Evolutionary conservation across 2,113 vertebrate genomes (phyloP).

Genomic region (Telmatochromis bifrenatus): DNA sequence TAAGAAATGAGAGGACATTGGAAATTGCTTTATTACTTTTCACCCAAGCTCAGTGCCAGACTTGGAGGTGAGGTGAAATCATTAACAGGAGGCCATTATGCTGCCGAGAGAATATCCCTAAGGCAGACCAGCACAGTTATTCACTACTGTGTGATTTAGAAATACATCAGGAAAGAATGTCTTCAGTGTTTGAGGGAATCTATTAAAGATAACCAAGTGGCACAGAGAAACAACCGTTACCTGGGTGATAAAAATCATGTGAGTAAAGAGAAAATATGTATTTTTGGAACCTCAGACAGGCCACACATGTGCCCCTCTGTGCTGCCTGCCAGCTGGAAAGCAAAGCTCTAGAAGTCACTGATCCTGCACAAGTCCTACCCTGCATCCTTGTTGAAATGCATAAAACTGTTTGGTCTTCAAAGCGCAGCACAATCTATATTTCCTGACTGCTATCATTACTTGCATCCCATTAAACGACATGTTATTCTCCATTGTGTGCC

Average conservation of each 20-base stretch:
- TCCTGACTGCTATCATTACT: not conserved
- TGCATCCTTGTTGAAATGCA: not conserved
- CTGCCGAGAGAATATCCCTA: not conserved
- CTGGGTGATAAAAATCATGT: not conserved
- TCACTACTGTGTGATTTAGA: not conserved
- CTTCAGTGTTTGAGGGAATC: not conserved
- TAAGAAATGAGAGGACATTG: not conserved
- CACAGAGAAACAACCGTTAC: not conserved
- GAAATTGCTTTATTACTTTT: constrained; percentile 26
- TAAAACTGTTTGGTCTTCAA: not conserved
- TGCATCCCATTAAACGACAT: not conserved
- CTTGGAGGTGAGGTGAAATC: not conserved
- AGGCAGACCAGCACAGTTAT: not conserved
- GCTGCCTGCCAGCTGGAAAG: not conserved
- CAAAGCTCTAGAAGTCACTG: not conserved
- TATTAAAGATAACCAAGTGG: not conserved
- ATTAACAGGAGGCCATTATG: constrained; percentile 27
- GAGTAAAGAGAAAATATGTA: not conserved
- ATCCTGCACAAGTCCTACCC: not conserved
- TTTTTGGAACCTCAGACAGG: not conserved
- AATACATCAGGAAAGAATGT: not conserved
- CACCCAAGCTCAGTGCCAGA: not conserved
- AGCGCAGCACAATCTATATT: not conserved
- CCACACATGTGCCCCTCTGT: not conserved
- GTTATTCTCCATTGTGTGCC: constrained; percentile 2